Conservation (phyloP, 2,888 invertebrate genomes). For the Diachrysia chrysitis region DNA sequence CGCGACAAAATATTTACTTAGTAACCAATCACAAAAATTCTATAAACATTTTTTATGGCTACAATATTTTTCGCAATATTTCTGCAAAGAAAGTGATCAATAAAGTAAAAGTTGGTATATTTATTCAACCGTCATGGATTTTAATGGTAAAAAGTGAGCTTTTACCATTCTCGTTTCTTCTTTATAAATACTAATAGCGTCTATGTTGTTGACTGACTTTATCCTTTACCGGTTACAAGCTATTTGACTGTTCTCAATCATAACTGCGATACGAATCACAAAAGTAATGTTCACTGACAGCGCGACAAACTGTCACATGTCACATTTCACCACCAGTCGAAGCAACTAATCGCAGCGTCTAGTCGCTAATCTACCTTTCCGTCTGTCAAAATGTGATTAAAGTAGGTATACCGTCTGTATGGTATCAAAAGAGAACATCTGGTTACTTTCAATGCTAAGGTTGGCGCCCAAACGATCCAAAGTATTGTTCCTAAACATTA, state of each 20-base stretch:
- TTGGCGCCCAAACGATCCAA: conserved; percentile 41
- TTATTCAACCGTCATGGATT: conserved; percentile 1
- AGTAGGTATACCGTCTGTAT: conserved; percentile 24
- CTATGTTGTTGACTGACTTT: background rate
- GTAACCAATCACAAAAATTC: background rate
- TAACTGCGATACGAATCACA: background rate
- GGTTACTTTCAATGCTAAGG: conserved; percentile 55
- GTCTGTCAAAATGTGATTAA: conserved; percentile 36
- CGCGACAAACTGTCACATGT: conserved; percentile 14
- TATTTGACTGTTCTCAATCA: conserved; percentile 1
- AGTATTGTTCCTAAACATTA: conserved; percentile 43
- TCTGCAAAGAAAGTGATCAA: background rate
- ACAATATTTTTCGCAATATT: background rate
- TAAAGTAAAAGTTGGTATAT: conserved; percentile 3
- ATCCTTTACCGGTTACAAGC: background rate
- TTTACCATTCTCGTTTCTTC: background rate
- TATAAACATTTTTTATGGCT: background rate
- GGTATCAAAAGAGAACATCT: conserved; percentile 56
- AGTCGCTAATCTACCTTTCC: conserved; percentile 22
- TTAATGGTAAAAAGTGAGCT: background rate
- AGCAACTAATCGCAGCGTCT: conserved; percentile 30
- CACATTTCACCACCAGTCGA: background rate
- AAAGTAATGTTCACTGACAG: conserved; percentile 14
- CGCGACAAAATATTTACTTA: conserved; percentile 16
- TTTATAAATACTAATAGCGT: background rate